Base-by-base conservation (phyloP, 1,140 invertebrate species). In the Drosophila pandora region DNA sequence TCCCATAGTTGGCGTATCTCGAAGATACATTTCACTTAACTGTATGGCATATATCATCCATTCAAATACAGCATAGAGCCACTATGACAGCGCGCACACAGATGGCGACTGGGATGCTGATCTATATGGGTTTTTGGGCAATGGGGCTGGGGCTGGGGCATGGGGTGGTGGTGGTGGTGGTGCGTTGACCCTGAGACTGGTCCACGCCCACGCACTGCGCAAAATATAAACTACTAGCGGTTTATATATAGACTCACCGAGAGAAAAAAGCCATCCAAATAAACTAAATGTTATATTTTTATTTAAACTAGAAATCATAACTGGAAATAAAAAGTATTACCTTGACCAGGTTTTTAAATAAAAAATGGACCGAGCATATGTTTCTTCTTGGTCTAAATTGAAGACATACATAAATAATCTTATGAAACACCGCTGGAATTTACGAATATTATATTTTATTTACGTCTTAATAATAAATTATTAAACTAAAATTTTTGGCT, bases 21-120 rank as follows among this genome's bases (percentile, higher is more conserved):
- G 41, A 74, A 87, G 82, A 85, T 87, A 85, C 81, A 85, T 85
- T 78, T 85, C 64, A 73, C 74, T 87, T 85, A 85, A 85, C 83
- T 87, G 65, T 85, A 87, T 81, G 64, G 57, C 78, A 87, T 77
- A 74, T 63, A 84, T 80, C 81, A 84, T 84, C 80, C 81, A 81
- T 80, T 68, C 82, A 85, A 68, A 67, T 62, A 73, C 41, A 41
- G 41, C 60, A 74, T 43, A 67, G 25, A 58, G 41, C 41, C 72
- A 69, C 63, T 75, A 65, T 67, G 64, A 82, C 78, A 76, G 78
- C 73, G 53, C 57, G 50, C 62, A 57, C 77, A 73, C 63, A 87
- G 47, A 60, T 53, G 55, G 3, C 6, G 13, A 52, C 30, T 41
- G 1, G n/a, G 59, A 50, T 67, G 47, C 34, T 34, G 65, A 70